Evolutionary conservation across 2,797 vertebrate genomes (phyloP).

Genomic region (Mormyrops attenuatus): DNA sequence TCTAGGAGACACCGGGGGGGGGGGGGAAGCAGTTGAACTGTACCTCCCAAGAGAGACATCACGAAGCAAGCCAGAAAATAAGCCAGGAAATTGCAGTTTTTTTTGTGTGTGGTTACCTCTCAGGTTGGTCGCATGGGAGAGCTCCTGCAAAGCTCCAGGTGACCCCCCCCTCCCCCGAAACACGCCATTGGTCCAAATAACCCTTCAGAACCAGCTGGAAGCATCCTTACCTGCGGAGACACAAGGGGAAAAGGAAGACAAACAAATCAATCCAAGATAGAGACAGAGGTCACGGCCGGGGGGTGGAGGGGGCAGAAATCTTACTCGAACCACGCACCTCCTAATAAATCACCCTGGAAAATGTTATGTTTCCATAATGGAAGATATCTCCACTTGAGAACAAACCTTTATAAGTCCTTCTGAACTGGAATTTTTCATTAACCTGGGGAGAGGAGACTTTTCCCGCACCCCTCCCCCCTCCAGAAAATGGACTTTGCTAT

Average conservation of each 20-base stretch:
- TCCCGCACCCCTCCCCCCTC: neutral
- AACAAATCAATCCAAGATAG: neutral
- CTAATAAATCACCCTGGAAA: constrained; percentile 10
- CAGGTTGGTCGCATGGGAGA: neutral
- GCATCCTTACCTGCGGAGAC: constrained; percentile 11
- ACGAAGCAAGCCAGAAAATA: neutral
- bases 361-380: constrained; percentile 22
- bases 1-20: neutral
- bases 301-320: neutral
- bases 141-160: neutral
- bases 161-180: neutral
- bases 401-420: neutral
- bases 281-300: neutral
- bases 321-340: neutral
- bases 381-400: constrained; percentile 40
- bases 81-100: neutral
- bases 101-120: neutral
- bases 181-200: neutral
- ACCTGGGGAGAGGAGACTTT: neutral
- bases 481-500: neutral
- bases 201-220: neutral
- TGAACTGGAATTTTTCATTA: neutral
- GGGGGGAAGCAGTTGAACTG: neutral
- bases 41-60: neutral
- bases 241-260: neutral